A percentile compares a stretch with the other conserved stretches of the same genome.
Conservation (phyloP, 2,113 vertebrate species). For the Atractosteus spatula region DNA sequence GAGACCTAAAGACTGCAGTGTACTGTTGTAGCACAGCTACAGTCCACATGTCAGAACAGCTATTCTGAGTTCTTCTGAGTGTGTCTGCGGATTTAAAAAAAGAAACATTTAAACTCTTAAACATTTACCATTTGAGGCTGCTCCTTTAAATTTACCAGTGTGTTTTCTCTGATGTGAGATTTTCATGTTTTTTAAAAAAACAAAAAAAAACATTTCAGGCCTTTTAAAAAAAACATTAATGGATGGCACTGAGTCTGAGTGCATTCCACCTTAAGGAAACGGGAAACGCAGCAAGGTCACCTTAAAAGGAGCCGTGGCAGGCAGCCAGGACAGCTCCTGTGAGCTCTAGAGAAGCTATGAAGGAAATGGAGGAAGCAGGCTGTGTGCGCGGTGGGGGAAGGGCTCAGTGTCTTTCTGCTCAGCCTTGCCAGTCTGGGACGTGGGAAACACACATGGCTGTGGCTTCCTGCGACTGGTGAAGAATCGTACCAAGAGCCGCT, state of each 20-base stretch:
- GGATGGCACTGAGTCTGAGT: neutral
- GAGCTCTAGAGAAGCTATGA: conserved; percentile 40
- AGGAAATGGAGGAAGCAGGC: conserved; percentile 38
- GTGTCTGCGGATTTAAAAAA: too few relatives aligned
- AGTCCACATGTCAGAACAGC: too few relatives aligned
- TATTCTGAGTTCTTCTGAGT: too few relatives aligned
- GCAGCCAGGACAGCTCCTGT: conserved; percentile 34
- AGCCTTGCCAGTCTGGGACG: conserved; percentile 12
- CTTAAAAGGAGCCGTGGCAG: conserved; percentile 36
- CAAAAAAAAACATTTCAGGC: too few relatives aligned
- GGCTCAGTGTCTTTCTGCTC: conserved; percentile 16
- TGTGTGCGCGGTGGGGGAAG: conserved; percentile 9
- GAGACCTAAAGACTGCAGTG: too few relatives aligned
- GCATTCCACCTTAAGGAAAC: conserved; percentile 20
- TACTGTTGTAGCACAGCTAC: too few relatives aligned
- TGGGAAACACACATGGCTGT: conserved; percentile 14
- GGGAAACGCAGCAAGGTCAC: conserved; percentile 30
- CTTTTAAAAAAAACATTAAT: too few relatives aligned
- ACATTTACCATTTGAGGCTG: too few relatives aligned
- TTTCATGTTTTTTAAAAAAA: neutral
- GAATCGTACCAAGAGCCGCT: too few relatives aligned
- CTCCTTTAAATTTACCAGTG: too few relatives aligned
- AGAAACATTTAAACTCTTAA: too few relatives aligned
- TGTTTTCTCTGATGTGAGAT: neutral
- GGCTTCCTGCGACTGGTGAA: neutral